Evolutionary conservation across 2,113 vertebrate genomes (phyloP), one percentile per base, ranked within the genome.

Genomic region (Rhodinocichla rosea): DNA sequence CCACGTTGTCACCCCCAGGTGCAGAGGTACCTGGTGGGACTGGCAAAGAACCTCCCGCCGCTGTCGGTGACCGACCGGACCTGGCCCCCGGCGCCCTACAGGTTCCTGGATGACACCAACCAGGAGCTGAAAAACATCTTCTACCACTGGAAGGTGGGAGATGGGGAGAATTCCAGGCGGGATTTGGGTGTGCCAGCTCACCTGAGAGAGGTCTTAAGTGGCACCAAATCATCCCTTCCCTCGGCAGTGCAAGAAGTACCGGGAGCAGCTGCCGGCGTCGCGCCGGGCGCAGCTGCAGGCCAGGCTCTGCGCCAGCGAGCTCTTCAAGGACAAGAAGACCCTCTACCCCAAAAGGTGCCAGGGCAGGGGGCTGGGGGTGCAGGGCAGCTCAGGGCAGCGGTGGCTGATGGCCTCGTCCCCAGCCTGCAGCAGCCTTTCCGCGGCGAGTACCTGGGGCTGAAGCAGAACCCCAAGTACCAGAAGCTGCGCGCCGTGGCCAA

Each of bases 301-400:
- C 75, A 98, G 98, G 86, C 93, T 98, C 70, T 96, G 94, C 0
- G 98, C 98, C 96, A 98, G 98, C 0, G 97, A 98, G 57, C 96
- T 98, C 76, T 98, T 98, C 91, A 98, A 96, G 88, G 98, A 75
- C 95, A 98, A 98, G 95, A 98, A 98, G 97, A 87, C 90, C 6
- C 97, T 97, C 10, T 98, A 98, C 40, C 57, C 96, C 30, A 84
- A 96, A 94, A 98, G 98, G 98, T 98, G 78, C 84, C 5, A 4
- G 80, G 83, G n/a, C 6, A 3, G 28, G 49, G 47, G 70, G 49
- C 33, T 30, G 74, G 11, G n/a, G 70, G 44, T 24, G 15, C 24
- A 12, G 15, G 17, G 28, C 8, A 2, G 3, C 18, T 9, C 1
- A 1, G 40, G 32, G 27, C 13, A 32, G 59, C 4, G 0, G 24